Conservation (phyloP, 2,888 invertebrate species). For the Chesias legatella region DNA sequence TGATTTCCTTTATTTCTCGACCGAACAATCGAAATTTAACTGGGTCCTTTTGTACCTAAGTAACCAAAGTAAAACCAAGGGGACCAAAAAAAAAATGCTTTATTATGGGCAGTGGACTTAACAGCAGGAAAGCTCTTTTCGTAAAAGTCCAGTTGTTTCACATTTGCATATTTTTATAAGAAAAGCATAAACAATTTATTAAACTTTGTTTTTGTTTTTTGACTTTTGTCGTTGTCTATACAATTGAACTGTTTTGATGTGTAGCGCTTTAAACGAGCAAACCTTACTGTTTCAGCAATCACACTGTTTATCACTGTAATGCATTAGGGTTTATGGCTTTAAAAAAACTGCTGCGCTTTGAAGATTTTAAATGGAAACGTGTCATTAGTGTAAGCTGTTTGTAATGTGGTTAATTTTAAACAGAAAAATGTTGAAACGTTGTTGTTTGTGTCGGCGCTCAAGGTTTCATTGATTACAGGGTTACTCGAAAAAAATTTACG, state of each 20-base stretch:
- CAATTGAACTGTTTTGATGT: neutral
- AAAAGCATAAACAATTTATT: too few relatives aligned
- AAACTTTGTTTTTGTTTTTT: neutral
- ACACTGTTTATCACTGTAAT: slow-evolving; percentile 47
- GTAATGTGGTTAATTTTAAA: slow-evolving; percentile 13
- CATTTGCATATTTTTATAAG: too few relatives aligned
- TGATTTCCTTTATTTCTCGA: too few relatives aligned
- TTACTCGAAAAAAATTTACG: too few relatives aligned
- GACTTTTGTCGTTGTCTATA: neutral
- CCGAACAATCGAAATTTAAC: too few relatives aligned
- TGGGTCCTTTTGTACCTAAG: too few relatives aligned
- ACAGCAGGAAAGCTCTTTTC: too few relatives aligned
- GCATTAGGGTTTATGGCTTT: slow-evolving; percentile 35
- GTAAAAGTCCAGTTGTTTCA: too few relatives aligned
- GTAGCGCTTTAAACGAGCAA: too few relatives aligned
- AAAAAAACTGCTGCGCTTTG: slow-evolving; percentile 27
- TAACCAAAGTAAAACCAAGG: too few relatives aligned
- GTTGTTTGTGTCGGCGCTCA: neutral
- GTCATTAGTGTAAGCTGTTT: slow-evolving; percentile 30
- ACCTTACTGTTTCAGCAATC: slow-evolving; percentile 14
- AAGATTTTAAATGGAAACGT: slow-evolving; percentile 32
- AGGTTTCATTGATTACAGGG: neutral
- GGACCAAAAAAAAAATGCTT: too few relatives aligned
- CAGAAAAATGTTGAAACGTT: neutral
- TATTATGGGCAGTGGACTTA: too few relatives aligned